Percentiles rank a stretch among this genome's conserved stretches.
These are phyloP conservation scores for Lontra canadensis DNA, from an alignment of 2,113 vertebrate genomes.

Conservation along the genomic window DNA sequence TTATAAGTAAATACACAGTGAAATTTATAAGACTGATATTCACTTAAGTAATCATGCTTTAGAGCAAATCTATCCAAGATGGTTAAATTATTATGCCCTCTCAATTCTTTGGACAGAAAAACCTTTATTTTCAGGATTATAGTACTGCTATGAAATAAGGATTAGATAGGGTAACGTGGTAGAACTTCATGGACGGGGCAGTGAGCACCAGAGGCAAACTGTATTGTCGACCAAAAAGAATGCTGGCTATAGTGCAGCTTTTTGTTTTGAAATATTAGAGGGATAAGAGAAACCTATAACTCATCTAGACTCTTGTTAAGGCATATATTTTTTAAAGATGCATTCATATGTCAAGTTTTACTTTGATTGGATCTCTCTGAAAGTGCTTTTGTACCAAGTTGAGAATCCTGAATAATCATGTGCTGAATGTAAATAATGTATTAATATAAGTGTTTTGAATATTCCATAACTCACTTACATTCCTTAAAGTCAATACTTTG, in stretches of 20 bases:
- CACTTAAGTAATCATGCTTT: neutral
- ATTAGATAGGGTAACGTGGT: neutral
- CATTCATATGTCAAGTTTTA: neutral
- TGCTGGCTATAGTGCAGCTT: neutral
- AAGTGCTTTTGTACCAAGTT: neutral
- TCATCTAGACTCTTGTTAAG: neutral
- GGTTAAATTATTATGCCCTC: neutral
- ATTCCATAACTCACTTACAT: neutral
- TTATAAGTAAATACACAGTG: neutral
- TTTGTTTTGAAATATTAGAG: neutral
- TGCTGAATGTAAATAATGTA: neutral
- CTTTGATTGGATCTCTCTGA: neutral
- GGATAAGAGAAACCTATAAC: neutral
- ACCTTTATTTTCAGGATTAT: neutral
- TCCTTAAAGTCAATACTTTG: neutral
- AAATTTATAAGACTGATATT: neutral
- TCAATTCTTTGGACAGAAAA: neutral
- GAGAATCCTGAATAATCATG: neutral
- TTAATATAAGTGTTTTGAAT: neutral
- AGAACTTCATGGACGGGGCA: neutral
- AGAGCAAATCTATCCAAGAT: neutral
- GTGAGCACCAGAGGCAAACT: neutral
- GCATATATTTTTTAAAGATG: neutral
- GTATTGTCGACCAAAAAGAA: neutral
- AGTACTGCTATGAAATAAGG: neutral